phyloP scores from a whole-genome alignment of 2,888 invertebrate species.

The Rotaria magnacalcarata region DNA sequence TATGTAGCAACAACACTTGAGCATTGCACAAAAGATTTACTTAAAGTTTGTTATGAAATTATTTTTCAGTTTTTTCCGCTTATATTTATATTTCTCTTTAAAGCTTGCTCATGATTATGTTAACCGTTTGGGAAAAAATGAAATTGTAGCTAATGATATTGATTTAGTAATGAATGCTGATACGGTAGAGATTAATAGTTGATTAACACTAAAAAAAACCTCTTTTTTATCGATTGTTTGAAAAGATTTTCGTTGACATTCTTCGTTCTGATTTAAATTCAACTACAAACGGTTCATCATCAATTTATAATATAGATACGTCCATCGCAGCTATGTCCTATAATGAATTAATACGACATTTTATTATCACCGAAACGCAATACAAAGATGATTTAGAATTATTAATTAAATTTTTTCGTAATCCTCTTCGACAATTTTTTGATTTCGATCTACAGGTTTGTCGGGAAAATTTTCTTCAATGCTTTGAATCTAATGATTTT shows the following conservation, averaged over 20 bases:
- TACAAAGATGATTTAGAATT: conserved; percentile 25
- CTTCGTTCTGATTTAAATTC: conserved; percentile 8
- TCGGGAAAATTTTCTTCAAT: too few species aligned
- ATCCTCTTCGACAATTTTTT: conserved; percentile 1
- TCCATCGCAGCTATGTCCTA: neutral
- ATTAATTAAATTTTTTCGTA: conserved; percentile 14
- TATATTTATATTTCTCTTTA: neutral
- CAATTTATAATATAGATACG: neutral
- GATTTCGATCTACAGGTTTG: neutral
- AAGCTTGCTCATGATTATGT: conserved; percentile 32
- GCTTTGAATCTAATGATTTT: neutral
- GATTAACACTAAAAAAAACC: neutral
- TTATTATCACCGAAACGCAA: conserved; percentile 23
- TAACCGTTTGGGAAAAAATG: conserved; percentile 8
- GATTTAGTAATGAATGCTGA: conserved; percentile 20
- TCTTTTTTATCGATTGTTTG: neutral
- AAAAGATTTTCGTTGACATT: conserved; percentile 6
- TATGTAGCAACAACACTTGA: conserved; percentile 13
- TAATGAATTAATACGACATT: conserved; percentile 11
- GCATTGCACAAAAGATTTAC: conserved; percentile 23
- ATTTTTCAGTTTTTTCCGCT: neutral
- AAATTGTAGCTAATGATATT: neutral
- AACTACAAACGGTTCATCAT: neutral
- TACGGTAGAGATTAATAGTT: neutral
- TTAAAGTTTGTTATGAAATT: neutral